Percentiles rank a stretch among this genome's conserved stretches.
These are phyloP conservation scores for Podargus strigoides DNA, from an alignment of 2,797 vertebrate genomes.

Conservation along the genomic window DNA sequence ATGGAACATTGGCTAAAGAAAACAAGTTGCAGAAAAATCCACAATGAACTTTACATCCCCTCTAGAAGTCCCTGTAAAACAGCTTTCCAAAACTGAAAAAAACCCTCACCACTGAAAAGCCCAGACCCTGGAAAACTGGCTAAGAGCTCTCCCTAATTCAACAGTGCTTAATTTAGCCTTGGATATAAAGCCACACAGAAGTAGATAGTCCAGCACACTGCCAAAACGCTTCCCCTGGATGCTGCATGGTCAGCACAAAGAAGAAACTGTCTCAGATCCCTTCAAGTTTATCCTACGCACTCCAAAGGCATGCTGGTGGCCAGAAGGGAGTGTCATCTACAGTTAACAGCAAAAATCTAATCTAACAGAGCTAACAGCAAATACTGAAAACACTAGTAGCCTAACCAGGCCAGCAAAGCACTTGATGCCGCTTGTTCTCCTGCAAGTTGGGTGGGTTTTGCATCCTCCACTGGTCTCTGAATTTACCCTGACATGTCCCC, in stretches of 20 bases:
- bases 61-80: background rate
- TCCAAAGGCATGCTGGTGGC: background rate
- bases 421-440: background rate
- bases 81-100: background rate
- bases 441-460: background rate
- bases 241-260: background rate
- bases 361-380: background rate
- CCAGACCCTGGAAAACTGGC: background rate
- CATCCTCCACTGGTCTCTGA: background rate
- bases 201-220: background rate
- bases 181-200: background rate
- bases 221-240: background rate
- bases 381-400: background rate
- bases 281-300: background rate
- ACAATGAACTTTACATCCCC: background rate
- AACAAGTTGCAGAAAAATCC: background rate
- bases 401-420: background rate
- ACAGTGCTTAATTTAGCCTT: background rate
- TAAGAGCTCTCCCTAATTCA: background rate
- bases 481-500: background rate
- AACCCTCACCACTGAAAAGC: background rate
- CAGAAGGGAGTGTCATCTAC: background rate
- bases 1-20: slow-evolving; percentile 12
- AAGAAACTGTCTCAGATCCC: background rate
- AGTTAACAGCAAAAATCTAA: background rate